Evolutionary conservation across 2,797 vertebrate species (phyloP).

Genomic region (Xyrichtys novacula): DNA sequence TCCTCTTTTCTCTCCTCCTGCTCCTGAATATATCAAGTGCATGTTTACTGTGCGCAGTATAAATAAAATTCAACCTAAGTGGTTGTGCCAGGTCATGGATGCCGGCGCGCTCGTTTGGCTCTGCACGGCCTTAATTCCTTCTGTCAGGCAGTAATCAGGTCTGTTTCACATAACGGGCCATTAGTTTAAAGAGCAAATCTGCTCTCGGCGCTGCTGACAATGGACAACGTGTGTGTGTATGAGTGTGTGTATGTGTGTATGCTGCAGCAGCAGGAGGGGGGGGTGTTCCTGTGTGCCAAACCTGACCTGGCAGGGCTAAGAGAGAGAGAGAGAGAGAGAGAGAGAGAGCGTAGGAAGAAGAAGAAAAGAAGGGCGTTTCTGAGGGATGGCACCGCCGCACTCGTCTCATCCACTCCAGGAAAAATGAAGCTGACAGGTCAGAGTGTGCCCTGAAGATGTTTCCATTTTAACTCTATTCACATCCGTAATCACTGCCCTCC

Average conservation of each 20-base stretch:
- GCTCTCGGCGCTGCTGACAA: slow-evolving; percentile 89
- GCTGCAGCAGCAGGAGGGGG: background rate
- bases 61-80: slow-evolving; percentile 71
- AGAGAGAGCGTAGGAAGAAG: slow-evolving; percentile 34
- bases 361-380: slow-evolving; percentile 22
- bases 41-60: slow-evolving; percentile 64
- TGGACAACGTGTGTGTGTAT: slow-evolving; percentile 74
- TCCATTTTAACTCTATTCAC: slow-evolving; percentile 89
- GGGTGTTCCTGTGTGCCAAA: slow-evolving; percentile 58
- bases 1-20: background rate
- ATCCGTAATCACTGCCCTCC: slow-evolving; percentile 92
- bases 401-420: slow-evolving; percentile 85
- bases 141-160: slow-evolving; percentile 95
- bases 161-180: slow-evolving; percentile 94
- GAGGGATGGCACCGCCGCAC: slow-evolving; percentile 54
- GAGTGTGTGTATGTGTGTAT: slow-evolving; percentile 51
- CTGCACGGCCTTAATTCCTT: slow-evolving; percentile 85
- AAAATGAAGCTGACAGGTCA: slow-evolving; percentile 90
- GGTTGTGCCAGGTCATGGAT: slow-evolving; percentile 71
- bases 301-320: slow-evolving; percentile 76
- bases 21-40: slow-evolving; percentile 35
- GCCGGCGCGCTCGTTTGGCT: slow-evolving; percentile 60
- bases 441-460: slow-evolving; percentile 92
- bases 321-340: slow-evolving; percentile 11
- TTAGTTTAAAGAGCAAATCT: slow-evolving; percentile 93